Base-by-base conservation (phyloP, 1,140 invertebrate genomes). In the Drosophila kikkawai region DNA sequence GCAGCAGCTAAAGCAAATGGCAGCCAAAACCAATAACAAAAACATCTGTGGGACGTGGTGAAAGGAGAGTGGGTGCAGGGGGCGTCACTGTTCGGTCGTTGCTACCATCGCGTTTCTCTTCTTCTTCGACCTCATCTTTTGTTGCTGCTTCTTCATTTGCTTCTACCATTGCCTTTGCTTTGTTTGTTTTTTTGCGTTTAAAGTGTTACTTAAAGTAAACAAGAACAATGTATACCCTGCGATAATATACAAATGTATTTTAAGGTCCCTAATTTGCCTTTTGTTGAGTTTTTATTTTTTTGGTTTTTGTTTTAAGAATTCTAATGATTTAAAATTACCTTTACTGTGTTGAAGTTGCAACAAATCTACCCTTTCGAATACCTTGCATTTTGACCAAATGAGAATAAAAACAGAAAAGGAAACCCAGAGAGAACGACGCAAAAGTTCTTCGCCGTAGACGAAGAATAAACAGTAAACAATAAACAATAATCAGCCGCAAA, bases 391-490 rank as follows among this genome's bases (percentile, higher is more conserved):
- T 42, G 7, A 3, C 6, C 57, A 67, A 73, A 36, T 71, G 15
- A 42, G 34, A 71, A 61, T 26, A 47, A 73, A 44, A 67, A 55
- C 55, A 74, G 19, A 41, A 36, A 41, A 39, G 22, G 32, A 45
- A 47, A 51, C 22, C 22, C n/a, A 50, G 45, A 67, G 60, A 67
- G 53, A 61, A 76, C 65, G 67, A 73, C 79, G 79, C 63, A 81
- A 78, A 82, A 82, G 68, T 67, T 80, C 50, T 79, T 66, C 42
- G 57, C 47, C 51, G 36, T 59, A 65, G 55, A 60, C 53, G 39
- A 61, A 74, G 19, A 58, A 60, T 39, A 73, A 59, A 74, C 60
- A 70, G 59, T 22, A 45, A 37, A 26, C 50, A 47, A 66, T 47
- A 71, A 58, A 44, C 42, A 70, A 36, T 50, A 56, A 75, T 69